Base-by-base conservation (phyloP, 2,888 invertebrate species). In the Ophioninae sp. region DNA sequence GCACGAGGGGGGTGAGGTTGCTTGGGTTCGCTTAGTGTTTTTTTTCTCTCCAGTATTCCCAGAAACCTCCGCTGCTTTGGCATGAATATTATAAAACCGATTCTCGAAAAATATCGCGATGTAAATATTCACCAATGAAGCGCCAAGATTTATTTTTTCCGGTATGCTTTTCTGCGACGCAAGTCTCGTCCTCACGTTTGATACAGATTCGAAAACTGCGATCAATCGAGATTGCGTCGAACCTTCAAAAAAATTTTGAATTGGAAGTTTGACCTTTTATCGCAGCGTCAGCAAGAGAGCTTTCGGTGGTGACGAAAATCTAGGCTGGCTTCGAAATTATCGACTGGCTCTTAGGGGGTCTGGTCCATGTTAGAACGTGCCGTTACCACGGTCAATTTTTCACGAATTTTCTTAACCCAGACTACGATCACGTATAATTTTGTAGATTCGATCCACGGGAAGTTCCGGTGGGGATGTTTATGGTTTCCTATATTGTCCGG, bases 401-500 rank as follows among this genome's bases (percentile, higher is more conserved):
- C 7, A 39, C 44, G 67, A 68, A 75, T 74, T 68, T 73, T 59
- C 51, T 39, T 41, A 76, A 64, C 58, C 41, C 64, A 67, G 37
- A 30, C 23, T 44, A 22, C 58, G 63, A 63, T 59, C 72, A 72
- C 73, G 76, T 82, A 78, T 84, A 85, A 85, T 85, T 84, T 80
- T 65, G 58, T 44, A 67, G 81, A 44, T 71, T 67, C 82, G 64
- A 22, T 81, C 77, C 74, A 64, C 69, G 76, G 84, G 83, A 86
- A 79, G 76, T 79, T 30, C 69, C 74, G 75, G n/a, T 41, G 41
- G 69, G 79, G 82, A 79, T 85, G 81, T 83, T 86, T 86, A 85
- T 85, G 85, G 83, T 83, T 86, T 85, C 83, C 85, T 83, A 77
- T 83, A 81, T 85, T 79, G 79, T 64, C 79, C 83, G 51, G 81